Evolutionary conservation across 2,113 vertebrate genomes (phyloP).

Genomic region (Bos javanicus): DNA sequence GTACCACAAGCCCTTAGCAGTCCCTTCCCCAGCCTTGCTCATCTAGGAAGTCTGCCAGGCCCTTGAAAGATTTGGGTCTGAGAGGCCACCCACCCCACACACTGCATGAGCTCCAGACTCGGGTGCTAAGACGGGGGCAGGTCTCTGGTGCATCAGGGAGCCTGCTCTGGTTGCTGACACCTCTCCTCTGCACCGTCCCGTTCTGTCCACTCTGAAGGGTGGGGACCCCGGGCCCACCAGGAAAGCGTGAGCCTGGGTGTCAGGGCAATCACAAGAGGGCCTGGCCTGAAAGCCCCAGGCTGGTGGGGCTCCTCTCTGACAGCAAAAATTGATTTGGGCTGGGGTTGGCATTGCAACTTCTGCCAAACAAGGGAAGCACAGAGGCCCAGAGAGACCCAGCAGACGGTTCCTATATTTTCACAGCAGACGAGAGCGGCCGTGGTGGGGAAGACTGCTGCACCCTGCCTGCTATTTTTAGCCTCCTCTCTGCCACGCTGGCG

Average conservation of each 20-base stretch:
- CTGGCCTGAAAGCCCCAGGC: fast-evolving
- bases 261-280: fast-evolving
- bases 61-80: not conserved
- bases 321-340: fast-evolving
- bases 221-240: not conserved
- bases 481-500: slow-evolving; percentile 72
- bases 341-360: not conserved
- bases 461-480: slow-evolving; percentile 64
- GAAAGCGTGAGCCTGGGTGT: fast-evolving
- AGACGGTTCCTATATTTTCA: fast-evolving
- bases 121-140: fast-evolving
- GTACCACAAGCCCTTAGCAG: not conserved
- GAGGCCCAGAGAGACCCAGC: fast-evolving
- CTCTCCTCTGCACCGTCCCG: not conserved
- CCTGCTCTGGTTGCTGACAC: not conserved
- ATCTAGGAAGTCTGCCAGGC: fast-evolving
- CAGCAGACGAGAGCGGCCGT: fast-evolving
- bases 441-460: fast-evolving
- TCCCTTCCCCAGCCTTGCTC: too few species aligned
- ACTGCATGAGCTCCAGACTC: not conserved
- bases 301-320: not conserved
- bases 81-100: not conserved
- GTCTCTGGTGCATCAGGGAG: fast-evolving
- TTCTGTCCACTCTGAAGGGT: not conserved
- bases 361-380: not conserved